Evolutionary conservation across 2,888 invertebrate genomes (phyloP), one percentile per base, ranked within the genome.

Genomic region (Lithodes maja): DNA sequence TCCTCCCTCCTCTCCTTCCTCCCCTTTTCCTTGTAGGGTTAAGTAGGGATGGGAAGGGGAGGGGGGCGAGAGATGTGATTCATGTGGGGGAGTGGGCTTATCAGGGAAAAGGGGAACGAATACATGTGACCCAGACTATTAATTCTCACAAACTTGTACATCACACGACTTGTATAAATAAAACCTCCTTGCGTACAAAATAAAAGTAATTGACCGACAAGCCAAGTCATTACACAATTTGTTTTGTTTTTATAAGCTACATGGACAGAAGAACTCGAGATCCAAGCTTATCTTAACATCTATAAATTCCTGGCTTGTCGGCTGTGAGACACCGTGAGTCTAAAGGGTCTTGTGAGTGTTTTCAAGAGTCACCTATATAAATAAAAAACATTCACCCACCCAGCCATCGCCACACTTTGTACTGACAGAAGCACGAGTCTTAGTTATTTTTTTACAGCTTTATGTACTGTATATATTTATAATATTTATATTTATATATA

Each of bases 391-490:
- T 68, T 68, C 53, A 54, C 33, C 17, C 83, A 71, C 74, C 81
- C 81, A 89, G 85, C 88, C 88, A 81, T 80, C 88, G 84, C 88
- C 88, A 89, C 88, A 89, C 84, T 89, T 89, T 89, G 88, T 89
- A 89, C 88, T 89, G 77, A 89, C 85, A 89, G 88, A 89, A 89
- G 88, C 86, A 78, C 53, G 50, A 78, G 50, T 78, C 50, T 53
- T 78, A 78, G 15, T 49, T 49, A 49, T 52, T 78, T 78, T 52
- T 78, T 78, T 78, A 78, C 53, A 52, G 50, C 17, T 78, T 78
- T 78, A 78, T 78, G 50, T 78, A 52, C 50, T 49, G 12, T 78
- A 7, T 78, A 78, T 78, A 78, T 78, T 15, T 78, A 78, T 49
- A 49, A 78, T 78, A 78, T 78, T 52, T 78, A 78, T 78, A 78